Base-by-base conservation (phyloP, 2,113 vertebrate genomes). In the Myanophis thanlyinensis region DNA sequence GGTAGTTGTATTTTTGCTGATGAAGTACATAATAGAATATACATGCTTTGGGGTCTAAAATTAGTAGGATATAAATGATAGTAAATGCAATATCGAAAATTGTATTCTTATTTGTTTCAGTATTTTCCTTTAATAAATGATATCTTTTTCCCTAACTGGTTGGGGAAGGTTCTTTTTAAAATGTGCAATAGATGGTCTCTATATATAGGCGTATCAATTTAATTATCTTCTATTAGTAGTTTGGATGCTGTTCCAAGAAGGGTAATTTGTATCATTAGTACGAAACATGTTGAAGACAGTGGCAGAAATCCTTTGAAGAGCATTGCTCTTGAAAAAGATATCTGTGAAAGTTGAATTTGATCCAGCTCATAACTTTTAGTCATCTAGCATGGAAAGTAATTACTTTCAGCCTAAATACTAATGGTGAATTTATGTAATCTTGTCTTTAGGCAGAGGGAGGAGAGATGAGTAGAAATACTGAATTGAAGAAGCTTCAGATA, bases 401-500 rank as follows among this genome's bases (percentile, higher is more conserved):
- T 52, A 62, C n/a, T 11, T 88, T 47, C 48, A 67, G 18, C 40
- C 25, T 25, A 93, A 87, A 53, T 94, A 23, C 0, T 89, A 85
- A 84, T 92, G 27, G 85, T 96, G 47, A 96, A 85, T 40, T 97
- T 85, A 97, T 95, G 8, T 95, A 84, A 20, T 91, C 87, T 95
- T 96, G 73, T 20, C 93, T 97, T 95, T 90, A 98, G 98, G 93
- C 95, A 9, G 97, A 98, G 85, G 48, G 95, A 91, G 97, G 97
- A 94, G 97, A 98, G 93, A 89, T 98, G 96, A 97, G 96, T 95
- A 98, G 97, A 95, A 99, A 98, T 96, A 98, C 99, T 35, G 99
- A 99, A 95, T 97, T 99, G 10, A 99, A 99, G 98, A 98, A 98
- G 93, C 97, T 99, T 91, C 98, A 98, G 95, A 98, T 99, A 95